Percentiles rank a stretch among this genome's conserved stretches.
These are phyloP conservation scores for Megaceryle maxima DNA, from an alignment of 2,113 vertebrate genomes.

Conservation along the genomic window DNA sequence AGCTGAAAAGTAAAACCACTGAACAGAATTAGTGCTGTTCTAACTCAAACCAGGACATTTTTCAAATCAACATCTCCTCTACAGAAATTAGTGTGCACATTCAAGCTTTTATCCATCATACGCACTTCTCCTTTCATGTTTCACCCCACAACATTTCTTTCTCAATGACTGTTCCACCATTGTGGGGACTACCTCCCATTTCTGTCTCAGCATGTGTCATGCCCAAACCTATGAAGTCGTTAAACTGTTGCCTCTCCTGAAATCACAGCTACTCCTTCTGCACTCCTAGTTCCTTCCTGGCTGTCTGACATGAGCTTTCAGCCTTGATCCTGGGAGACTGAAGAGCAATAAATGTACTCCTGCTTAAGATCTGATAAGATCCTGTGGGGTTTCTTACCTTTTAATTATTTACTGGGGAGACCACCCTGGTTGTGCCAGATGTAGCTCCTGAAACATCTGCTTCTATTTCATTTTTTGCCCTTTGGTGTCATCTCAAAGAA, in stretches of 20 bases:
- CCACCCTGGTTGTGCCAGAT: neutral
- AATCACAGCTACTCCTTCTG: neutral
- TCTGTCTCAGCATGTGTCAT: neutral
- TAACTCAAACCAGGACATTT: too few relatives aligned
- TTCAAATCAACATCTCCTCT: slow-evolving; percentile 29
- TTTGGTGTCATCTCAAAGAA: neutral
- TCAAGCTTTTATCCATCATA: slow-evolving; percentile 1
- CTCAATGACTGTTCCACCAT: neutral
- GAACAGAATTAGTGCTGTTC: too few relatives aligned
- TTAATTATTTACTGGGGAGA: neutral
- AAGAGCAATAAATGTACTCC: neutral
- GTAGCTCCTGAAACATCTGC: neutral
- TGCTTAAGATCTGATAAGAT: neutral
- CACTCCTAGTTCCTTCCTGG: neutral
- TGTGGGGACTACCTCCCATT: neutral
- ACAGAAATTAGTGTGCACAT: neutral
- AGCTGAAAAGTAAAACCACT: too few relatives aligned
- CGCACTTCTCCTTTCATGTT: neutral
- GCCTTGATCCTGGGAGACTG: neutral
- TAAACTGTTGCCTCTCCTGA: neutral
- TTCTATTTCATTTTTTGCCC: neutral
- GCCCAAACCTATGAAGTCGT: neutral
- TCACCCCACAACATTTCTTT: neutral
- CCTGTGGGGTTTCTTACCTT: neutral
- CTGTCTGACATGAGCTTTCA: neutral